Base-by-base conservation (phyloP, 2,797 vertebrate species). In the Argyrosomus regius region DNA sequence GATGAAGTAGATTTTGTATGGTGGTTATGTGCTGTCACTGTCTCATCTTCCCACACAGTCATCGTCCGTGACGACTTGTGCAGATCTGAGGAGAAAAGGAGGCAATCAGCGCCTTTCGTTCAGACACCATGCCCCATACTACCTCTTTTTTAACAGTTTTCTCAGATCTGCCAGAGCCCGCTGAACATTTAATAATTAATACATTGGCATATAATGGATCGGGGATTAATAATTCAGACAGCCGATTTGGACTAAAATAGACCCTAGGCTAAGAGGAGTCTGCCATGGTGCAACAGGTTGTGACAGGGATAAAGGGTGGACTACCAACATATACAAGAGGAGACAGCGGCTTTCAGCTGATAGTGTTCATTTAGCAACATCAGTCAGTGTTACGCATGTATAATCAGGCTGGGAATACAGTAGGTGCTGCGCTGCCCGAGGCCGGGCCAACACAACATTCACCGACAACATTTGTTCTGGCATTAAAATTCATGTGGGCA, bases 161-260 rank as follows among this genome's bases (percentile, higher is more conserved):
- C 87, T 93, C 81, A 89, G 87, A 92, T 91, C 91, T 93, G 84
- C 81, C 83, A 77, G 83, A 86, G 89, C 91, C 86, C 13, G 12
- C 63, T 54, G 86, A 87, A 86, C 71, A 84, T 94, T 96, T 93
- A 95, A 95, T 95, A 92, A 95, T 95, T 94, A 93, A 95, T 81
- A 77, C 72, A 73, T 77, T 28, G 64, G 80, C 88, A 94, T 92
- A 93, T 94, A 94, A 95, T 91, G 87, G 92, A 92, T 91, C 54
- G 26, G n/a, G 63, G 80, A 91, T 96, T 83, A 95, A 95, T 94
- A 93, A 96, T 95, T 93, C 79, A 95, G 88, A 63, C 74, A 77
- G 81, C 80, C 80, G 88, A 94, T 95, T 93, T 92, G 72, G 79
- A 89, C 90, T 89, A 90, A 94, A 92, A 93, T 91, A 94, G 91